Evolutionary conservation across 2,888 invertebrate species (phyloP).

Genomic region (Colostygia pectinataria): DNA sequence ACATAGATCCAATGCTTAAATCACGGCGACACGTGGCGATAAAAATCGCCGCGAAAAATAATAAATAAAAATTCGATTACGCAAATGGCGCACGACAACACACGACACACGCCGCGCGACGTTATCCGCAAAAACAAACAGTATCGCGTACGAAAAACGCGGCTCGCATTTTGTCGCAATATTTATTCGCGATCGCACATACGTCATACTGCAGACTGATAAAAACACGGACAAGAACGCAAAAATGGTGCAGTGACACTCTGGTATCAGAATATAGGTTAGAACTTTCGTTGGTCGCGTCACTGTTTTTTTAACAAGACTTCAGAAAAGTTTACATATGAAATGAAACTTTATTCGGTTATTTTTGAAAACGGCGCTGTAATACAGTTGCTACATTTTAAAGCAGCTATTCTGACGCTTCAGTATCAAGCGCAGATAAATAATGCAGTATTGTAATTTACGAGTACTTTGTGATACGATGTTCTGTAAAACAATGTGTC

Average conservation of each 20-base stretch:
- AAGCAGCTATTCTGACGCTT: not conserved
- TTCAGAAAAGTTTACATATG: too few species aligned
- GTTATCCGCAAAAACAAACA: conserved; percentile 48
- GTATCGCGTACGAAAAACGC: conserved; percentile 47
- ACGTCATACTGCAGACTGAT: conserved; percentile 50
- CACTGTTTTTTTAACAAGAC: too few species aligned
- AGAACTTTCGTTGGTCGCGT: too few species aligned
- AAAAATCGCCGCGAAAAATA: conserved; percentile 34
- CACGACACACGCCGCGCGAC: conserved; percentile 43
- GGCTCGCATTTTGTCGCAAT: conserved; percentile 41
- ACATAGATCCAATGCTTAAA: conserved; percentile 4
- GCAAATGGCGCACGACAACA: conserved; percentile 52
- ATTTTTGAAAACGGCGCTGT: too few species aligned
- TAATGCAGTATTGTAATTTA: not conserved
- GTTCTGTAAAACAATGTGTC: not conserved
- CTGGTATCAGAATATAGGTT: conserved; percentile 14
- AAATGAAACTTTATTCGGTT: too few species aligned
- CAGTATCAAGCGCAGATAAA: not conserved
- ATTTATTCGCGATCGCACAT: conserved; percentile 61
- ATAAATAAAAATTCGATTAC: conserved; percentile 55
- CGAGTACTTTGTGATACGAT: not conserved
- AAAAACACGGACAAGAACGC: conserved; percentile 46
- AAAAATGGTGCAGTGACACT: conserved; percentile 34
- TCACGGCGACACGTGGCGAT: conserved; percentile 19
- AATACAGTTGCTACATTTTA: too few species aligned